A percentile compares a stretch with the other conserved stretches of the same genome.
Evolutionary conservation across 2,113 vertebrate species (phyloP).

Genomic region (Emydura subglobosa): DNA sequence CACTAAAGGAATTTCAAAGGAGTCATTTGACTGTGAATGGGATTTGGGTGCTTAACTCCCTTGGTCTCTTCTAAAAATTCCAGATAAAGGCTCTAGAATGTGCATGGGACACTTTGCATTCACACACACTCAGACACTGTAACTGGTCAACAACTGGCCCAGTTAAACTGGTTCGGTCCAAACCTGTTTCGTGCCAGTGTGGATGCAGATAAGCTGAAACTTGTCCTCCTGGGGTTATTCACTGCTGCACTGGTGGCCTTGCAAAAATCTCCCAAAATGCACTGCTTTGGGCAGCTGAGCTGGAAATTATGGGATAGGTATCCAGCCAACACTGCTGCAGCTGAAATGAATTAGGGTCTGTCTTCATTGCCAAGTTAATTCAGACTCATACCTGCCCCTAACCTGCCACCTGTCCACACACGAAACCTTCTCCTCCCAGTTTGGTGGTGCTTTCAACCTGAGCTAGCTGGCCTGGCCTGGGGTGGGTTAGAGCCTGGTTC

Average conservation of each 20-base stretch:
- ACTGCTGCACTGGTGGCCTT: neutral
- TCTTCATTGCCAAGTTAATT: too few relatives aligned
- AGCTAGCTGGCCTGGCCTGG: neutral
- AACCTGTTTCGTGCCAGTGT: neutral
- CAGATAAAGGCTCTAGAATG: neutral
- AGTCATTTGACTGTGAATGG: neutral
- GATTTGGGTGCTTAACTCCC: neutral
- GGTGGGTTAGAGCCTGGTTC: too few relatives aligned
- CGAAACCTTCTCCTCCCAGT: too few relatives aligned
- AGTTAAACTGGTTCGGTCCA: neutral
- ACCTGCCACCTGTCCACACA: too few relatives aligned
- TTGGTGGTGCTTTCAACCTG: neutral
- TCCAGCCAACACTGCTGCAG: too few relatives aligned
- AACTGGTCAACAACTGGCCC: too few relatives aligned
- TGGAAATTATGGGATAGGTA: too few relatives aligned
- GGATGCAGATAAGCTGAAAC: neutral
- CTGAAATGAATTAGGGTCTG: too few relatives aligned
- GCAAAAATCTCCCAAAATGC: neutral
- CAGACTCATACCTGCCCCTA: too few relatives aligned
- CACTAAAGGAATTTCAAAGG: neutral
- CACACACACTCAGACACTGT: neutral
- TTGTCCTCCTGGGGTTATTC: too few relatives aligned
- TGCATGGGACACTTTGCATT: neutral
- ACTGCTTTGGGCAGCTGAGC: too few relatives aligned
- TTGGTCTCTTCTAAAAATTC: neutral